Base-by-base conservation (phyloP, 1,140 invertebrate species). In the Ceratina japonica region DNA sequence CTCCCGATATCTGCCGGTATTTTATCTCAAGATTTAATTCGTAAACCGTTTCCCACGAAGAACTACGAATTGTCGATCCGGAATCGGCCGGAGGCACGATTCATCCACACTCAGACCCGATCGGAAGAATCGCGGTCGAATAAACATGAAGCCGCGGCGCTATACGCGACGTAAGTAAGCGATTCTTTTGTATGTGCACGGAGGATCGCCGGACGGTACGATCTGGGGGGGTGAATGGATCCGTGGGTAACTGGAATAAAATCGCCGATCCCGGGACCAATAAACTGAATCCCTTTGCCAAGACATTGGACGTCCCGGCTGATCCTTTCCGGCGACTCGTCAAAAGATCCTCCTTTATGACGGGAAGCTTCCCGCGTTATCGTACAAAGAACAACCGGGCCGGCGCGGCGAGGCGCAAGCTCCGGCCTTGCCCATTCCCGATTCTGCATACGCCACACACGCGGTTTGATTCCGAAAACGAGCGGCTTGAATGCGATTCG, bases 91-190 rank as follows among this genome's bases (percentile, higher is more conserved):
- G 75, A 75, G 79, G 49, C 20, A 59, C 68, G 54, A 75, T 62
- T 27, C 66, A 24, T 51, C 44, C 20, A 0, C 31, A 49, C 64
- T 70, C 49, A 27, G n/a, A 49, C 59, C n/a, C 63, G 64, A 75
- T 74, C 82, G 82, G 82, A 78, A 81, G 73, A 85, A 84, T 84
- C 70, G 83, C 61, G 79, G 79, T 78, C 82, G 82, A 84, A 78
- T 84, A 85, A 81, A 70, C 70, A 81, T 66, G 75, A 73, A 65
- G 64, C 66, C 66, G 74, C 73, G 63, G 81, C 81, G 74, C 74
- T 31, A 31, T 31, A 31, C 59, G 59, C 62, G 83, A 84, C 81
- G 78, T 81, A 84, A 77, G 75, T 70, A 85, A 68, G 74, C 82
- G 82, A 79, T 79, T 85, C 83, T 81, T 85, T 85, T 85, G 83